phyloP scores from a whole-genome alignment of 2,113 vertebrate genomes.

The Bucco capensis region DNA sequence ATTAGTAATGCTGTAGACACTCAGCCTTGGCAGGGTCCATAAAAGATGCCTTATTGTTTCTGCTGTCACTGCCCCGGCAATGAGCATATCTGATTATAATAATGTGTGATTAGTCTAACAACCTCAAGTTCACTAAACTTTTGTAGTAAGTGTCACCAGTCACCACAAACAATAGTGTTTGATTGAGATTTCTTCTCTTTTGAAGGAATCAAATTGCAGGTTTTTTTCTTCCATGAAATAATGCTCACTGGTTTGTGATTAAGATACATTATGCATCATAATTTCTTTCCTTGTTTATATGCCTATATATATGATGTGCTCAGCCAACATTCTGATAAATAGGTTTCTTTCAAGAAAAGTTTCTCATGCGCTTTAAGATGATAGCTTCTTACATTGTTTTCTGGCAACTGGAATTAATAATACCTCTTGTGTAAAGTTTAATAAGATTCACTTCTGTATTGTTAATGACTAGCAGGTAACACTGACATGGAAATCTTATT shows the following conservation, averaged over 20 bases:
- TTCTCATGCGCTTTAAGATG: background rate
- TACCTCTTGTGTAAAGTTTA: background rate
- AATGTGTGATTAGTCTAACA: background rate
- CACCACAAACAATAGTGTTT: slow-evolving; percentile 48
- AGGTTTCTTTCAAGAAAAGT: slow-evolving; percentile 32
- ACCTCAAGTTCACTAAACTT: background rate
- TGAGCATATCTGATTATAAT: background rate
- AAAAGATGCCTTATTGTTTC: background rate
- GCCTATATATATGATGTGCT: slow-evolving; percentile 32
- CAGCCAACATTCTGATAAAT: slow-evolving; percentile 9
- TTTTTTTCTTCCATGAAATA: slow-evolving; percentile 40
- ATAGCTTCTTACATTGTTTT: background rate
- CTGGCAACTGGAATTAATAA: background rate
- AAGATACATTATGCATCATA: background rate
- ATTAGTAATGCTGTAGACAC: background rate
- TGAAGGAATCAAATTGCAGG: slow-evolving; percentile 49
- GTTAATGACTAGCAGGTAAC: background rate
- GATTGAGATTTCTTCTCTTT: slow-evolving; percentile 52
- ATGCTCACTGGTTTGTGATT: slow-evolving; percentile 29
- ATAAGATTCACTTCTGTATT: background rate
- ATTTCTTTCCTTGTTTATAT: slow-evolving; percentile 19
- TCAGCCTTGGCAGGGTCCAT: background rate
- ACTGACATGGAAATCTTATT: background rate
- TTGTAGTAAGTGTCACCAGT: slow-evolving; percentile 34
- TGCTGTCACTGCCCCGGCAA: background rate